Evolutionary conservation across 2,113 vertebrate genomes (phyloP), one percentile per base, ranked within the genome.

Genomic region (Epinephelus moara): DNA sequence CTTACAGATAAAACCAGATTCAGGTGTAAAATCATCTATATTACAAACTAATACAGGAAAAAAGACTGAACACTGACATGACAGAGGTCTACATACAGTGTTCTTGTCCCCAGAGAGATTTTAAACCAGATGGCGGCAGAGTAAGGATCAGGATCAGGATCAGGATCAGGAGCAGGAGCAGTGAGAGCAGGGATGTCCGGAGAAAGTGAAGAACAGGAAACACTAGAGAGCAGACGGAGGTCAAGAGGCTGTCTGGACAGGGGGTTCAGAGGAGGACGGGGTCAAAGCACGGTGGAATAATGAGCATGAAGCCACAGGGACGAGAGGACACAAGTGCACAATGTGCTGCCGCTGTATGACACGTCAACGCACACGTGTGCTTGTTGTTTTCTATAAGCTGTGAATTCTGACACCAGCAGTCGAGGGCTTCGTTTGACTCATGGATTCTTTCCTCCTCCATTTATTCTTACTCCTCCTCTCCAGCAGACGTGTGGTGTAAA

Each of bases 271-370:
- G 8, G 52, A 59, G 33, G n/a, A 15, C 14, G 52, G 66, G 71
- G 76, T 81, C n/a, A 25, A 7, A 23, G 12, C 70, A 23, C 0
- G 23, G 21, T 12, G 49, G 18, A 57, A 55, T 72, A 88, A 88
- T 56, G 75, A 85, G 74, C 50, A 23, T 27, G 56, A 59, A 53
- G 45, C 75, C 15, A 40, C n/a, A 23, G 49, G 25, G n/a, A 56
- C n/a, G 60, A 17, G 8, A 45, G 27, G 33, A 73, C 4, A 11
- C 37, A 55, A 63, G 70, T 27, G 52, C 27, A 66, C 23, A 17
- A 50, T 12, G n/a, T 7, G 23, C 56, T 14, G 68, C 52, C 1
- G 57, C 1, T 1, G 6, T 2, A 21, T n/a, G 75, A 60, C 56
- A 15, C 5, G 21, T 37, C 62, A 52, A 21, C 18, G 55, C 15